Evolutionary conservation across 1,140 invertebrate genomes (phyloP).

Genomic region (Drosophila pachea): DNA sequence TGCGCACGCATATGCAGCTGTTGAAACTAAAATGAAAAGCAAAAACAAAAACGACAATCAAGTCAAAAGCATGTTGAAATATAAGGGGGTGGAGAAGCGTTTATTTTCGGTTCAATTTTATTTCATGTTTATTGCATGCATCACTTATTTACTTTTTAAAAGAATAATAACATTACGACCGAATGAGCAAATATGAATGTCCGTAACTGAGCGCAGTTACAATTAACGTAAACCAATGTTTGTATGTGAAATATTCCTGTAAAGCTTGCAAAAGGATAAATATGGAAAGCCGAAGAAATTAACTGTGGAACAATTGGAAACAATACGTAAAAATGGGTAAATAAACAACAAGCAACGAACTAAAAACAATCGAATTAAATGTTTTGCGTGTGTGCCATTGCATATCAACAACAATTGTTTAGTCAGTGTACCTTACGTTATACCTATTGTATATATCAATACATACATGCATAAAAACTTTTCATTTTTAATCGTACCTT

Average conservation of each 20-base stretch:
- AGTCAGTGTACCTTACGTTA: conserved; percentile 54
- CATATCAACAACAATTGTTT: conserved; percentile 40
- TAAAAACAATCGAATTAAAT: conserved; percentile 43
- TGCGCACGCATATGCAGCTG: conserved; percentile 34
- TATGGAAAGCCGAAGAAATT: conserved; percentile 92
- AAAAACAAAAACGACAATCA: conserved; percentile 22
- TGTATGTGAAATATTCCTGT: conserved; percentile 81
- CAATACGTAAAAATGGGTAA: conserved; percentile 91
- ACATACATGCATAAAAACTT: conserved; percentile 18
- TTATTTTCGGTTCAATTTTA: conserved; percentile 5
- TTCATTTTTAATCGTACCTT: conserved; percentile 28
- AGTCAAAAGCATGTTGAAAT: conserved; percentile 34
- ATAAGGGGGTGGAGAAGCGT: background rate
- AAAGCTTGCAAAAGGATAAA: conserved; percentile 94
- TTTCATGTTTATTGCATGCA: conserved; percentile 30
- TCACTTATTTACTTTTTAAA: conserved; percentile 18
- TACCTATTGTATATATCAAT: conserved; percentile 31
- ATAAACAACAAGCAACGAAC: conserved; percentile 79
- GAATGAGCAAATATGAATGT: conserved; percentile 18
- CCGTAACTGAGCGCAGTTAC: conserved; percentile 21
- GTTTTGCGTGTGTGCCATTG: conserved; percentile 54
- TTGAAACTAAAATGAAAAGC: conserved; percentile 11
- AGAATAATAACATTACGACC: conserved; percentile 17
- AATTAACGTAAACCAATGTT: conserved; percentile 62
- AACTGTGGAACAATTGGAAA: conserved; percentile 91